Conservation (phyloP, 2,113 vertebrate genomes). For the Pelmatolapia mariae region DNA sequence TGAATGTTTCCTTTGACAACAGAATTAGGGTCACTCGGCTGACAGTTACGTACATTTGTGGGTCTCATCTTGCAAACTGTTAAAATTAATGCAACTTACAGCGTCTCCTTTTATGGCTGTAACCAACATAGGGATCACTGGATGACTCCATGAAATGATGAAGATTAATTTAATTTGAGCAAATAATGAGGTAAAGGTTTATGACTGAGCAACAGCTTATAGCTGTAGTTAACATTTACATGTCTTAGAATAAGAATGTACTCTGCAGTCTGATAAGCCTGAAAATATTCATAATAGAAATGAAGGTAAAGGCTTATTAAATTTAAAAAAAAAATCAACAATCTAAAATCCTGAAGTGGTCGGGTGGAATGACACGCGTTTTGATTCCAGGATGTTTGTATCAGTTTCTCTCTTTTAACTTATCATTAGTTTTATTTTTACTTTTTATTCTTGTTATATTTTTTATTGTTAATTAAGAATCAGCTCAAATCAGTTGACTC, state of each 20-base stretch:
- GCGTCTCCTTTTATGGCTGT: not conserved
- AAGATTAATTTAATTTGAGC: too few relatives aligned
- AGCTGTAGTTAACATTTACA: not conserved
- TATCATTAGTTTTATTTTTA: not conserved
- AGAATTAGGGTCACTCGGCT: not conserved
- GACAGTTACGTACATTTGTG: not conserved
- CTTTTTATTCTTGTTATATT: not conserved
- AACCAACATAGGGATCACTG: not conserved
- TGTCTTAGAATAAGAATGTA: not conserved
- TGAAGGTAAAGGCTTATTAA: not conserved
- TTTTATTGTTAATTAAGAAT: not conserved
- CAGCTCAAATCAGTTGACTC: rapidly evolving
- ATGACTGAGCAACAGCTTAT: not conserved
- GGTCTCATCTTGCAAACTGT: not conserved
- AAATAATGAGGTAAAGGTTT: too few relatives aligned
- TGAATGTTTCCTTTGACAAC: not conserved
- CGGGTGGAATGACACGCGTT: rapidly evolving
- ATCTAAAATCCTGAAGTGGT: rapidly evolving
- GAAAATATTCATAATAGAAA: rapidly evolving
- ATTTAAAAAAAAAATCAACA: not conserved
- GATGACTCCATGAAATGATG: not conserved
- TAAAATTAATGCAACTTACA: not conserved
- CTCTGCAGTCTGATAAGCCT: not conserved
- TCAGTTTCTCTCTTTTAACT: not conserved
- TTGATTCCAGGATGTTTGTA: not conserved